A percentile compares a stretch with the other conserved stretches of the same genome.
These are phyloP conservation scores for Hemitrygon akajei DNA, from an alignment of 2,797 vertebrate genomes.

Conservation along the genomic window DNA sequence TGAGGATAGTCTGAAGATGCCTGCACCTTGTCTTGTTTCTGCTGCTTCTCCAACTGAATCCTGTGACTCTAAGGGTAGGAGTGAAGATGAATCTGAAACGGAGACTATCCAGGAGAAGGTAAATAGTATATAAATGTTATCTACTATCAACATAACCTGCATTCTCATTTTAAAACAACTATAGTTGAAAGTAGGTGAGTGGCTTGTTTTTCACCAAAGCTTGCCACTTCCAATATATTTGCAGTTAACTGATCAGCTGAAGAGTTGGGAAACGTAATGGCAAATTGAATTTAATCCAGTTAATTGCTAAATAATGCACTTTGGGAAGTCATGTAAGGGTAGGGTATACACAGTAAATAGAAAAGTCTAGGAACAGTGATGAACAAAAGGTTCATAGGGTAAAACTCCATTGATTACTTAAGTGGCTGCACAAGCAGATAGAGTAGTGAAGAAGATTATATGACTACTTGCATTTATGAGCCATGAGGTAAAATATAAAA, in stretches of 20 bases:
- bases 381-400: too few species aligned
- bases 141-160: background rate
- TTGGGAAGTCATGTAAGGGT: too few species aligned
- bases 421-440: too few species aligned
- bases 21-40: background rate
- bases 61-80: background rate
- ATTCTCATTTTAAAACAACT: background rate
- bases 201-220: background rate
- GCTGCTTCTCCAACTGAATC: slow-evolving; percentile 1
- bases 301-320: too few species aligned
- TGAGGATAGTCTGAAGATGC: background rate
- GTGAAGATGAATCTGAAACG: slow-evolving; percentile 18
- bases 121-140: background rate
- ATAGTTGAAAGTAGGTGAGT: background rate
- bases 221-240: background rate
- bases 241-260: background rate
- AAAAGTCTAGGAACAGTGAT: too few species aligned
- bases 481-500: too few species aligned
- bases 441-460: too few species aligned
- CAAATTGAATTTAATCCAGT: too few species aligned
- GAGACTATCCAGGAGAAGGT: background rate
- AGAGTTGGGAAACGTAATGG: too few species aligned
- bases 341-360: too few species aligned
- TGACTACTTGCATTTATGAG: too few species aligned
- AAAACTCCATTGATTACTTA: too few species aligned